Evolutionary conservation across 2,888 invertebrate genomes (phyloP).

Genomic region (Abrostola triplasia): DNA sequence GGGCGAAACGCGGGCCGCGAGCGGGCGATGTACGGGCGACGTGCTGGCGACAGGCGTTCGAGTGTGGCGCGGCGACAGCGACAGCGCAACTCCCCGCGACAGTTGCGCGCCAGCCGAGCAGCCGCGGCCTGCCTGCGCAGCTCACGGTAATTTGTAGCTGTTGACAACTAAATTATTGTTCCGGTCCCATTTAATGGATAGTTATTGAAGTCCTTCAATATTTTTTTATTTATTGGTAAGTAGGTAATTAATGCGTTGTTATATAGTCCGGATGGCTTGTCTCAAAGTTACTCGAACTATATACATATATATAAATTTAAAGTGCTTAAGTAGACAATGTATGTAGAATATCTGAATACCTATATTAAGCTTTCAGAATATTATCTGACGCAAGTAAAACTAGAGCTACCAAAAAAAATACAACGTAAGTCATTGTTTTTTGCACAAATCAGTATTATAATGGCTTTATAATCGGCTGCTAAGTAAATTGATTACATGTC

Average conservation of each 20-base stretch:
- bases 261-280: no score
- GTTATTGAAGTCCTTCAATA: slow-evolving; percentile 13
- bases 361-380: no score
- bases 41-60: slow-evolving; percentile 8
- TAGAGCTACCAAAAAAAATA: no score
- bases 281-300: no score
- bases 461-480: background rate
- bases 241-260: background rate
- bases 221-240: slow-evolving; percentile 18
- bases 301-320: background rate
- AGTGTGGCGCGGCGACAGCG: slow-evolving; percentile 30
- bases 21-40: slow-evolving; percentile 32
- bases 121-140: slow-evolving; percentile 33
- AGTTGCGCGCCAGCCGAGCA: slow-evolving; percentile 25
- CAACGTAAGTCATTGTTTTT: background rate
- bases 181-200: slow-evolving; percentile 38
- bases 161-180: slow-evolving; percentile 57
- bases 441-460: background rate
- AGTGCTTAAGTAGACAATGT: background rate
- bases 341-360: background rate
- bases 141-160: slow-evolving; percentile 47
- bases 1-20: slow-evolving; percentile 15
- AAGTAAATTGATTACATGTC: background rate
- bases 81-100: slow-evolving; percentile 21
- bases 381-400: background rate